phyloP scores from a whole-genome alignment of 2,113 vertebrate species.

The Ardeotis arabs region DNA sequence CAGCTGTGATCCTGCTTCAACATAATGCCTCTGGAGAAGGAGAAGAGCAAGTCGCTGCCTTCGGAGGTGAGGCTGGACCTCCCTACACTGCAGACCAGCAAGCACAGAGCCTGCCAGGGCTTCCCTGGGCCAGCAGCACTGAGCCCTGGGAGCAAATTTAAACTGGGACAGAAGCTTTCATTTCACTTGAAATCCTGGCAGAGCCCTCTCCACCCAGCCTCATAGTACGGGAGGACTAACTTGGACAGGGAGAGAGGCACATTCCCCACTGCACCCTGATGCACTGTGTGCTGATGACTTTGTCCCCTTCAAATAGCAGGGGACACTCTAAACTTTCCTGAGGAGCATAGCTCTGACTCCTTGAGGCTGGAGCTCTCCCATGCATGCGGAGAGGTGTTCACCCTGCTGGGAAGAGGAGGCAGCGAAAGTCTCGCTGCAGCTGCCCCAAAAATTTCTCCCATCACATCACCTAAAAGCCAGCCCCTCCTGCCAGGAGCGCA shows the following conservation, averaged over 20 bases:
- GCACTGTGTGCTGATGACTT: neutral
- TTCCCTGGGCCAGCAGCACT: neutral
- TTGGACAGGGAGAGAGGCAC: neutral
- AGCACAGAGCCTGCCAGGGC: neutral
- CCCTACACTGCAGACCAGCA: accelerated
- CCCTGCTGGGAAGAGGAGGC: neutral
- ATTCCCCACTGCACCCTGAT: accelerated
- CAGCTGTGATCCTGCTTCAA: neutral
- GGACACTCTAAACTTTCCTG: accelerated
- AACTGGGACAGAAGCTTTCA: accelerated
- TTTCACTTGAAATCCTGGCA: neutral
- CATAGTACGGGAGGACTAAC: accelerated
- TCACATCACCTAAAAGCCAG: neutral
- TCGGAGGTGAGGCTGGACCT: neutral
- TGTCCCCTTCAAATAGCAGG: neutral
- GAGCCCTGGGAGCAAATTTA: neutral
- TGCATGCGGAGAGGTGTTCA: neutral
- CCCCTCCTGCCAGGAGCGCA: neutral
- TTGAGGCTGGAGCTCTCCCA: neutral
- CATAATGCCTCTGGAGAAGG: neutral
- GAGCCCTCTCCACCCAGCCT: neutral
- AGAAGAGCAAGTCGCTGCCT: neutral
- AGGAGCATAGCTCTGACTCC: neutral
- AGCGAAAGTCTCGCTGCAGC: accelerated
- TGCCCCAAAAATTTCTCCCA: neutral